Evolutionary conservation across 1,140 invertebrate species (phyloP), one percentile per base, ranked within the genome.

Genomic region (Drosophila carrolli): DNA sequence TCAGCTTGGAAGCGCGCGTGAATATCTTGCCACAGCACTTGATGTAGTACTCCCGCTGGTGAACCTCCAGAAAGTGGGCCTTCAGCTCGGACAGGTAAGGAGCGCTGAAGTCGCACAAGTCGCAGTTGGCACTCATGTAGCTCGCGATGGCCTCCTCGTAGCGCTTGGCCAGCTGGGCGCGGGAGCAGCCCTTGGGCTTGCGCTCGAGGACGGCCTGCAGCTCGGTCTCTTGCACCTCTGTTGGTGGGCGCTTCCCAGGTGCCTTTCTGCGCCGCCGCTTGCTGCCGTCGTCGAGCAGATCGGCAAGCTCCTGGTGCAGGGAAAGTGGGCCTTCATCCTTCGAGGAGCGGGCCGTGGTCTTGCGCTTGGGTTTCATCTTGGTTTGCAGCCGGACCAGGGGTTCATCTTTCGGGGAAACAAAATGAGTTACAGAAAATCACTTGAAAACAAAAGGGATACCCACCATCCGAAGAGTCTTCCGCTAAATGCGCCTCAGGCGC

Each of bases 1-100:
- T 83, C 1, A 90, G 81, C 37, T 90, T 90, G 44, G 75, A 76
- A 7, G 81, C 70, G 19, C 85, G 75, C n/a, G 63, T 68, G 35
- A 86, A 92, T 32, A 78, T 60, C 60, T 81, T 92, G 48, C 84
- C 78, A 58, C 91, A 92, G 53, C 91, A 92, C 41, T 91, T 91
- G 6, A 91, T 75, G 65, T 89, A 91, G 10, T 80, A 80, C 14
- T 85, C 81, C 4, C 72, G 68, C 46, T 91, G 79, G 38, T 91
- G 90, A 8, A 57, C 86, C 47, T 85, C 70, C 32, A 71, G 46
- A 23, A 91, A 91, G 44, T 91, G 90, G 0, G 61, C 47, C 35
- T 88, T 84, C 23, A 91, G 67, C 14, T 85, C 81, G 41, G 76
- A 80, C 48, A 90, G 78, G 23, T 80, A 86, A 37, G 74, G 75